Percentiles rank a stretch among this genome's conserved stretches.
These are phyloP conservation scores for Herpetotheres cachinnans DNA, from an alignment of 2,113 vertebrate species.

Conservation along the genomic window DNA sequence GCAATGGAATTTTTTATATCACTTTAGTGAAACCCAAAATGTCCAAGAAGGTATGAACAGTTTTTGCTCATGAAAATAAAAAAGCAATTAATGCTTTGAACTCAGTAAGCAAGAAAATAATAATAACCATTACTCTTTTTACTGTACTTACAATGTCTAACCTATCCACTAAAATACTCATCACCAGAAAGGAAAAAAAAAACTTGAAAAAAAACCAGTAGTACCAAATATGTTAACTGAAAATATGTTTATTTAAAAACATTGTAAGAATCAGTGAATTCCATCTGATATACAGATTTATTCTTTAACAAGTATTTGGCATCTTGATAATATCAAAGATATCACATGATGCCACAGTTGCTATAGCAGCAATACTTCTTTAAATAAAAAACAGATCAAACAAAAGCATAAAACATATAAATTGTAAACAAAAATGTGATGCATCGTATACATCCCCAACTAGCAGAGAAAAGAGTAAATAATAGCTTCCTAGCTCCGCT, in stretches of 20 bases:
- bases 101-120: neutral
- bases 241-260: conserved; percentile 38
- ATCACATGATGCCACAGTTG: conserved; percentile 68
- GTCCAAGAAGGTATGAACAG: neutral
- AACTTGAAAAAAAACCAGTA: neutral
- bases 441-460: neutral
- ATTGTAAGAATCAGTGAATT: conserved; percentile 7
- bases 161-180: conserved; percentile 15
- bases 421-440: conserved; percentile 59
- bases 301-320: conserved; percentile 62
- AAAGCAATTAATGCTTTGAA: conserved; percentile 27
- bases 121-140: conserved; percentile 23
- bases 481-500: neutral
- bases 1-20: neutral
- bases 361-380: conserved; percentile 73
- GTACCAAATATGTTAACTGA: neutral
- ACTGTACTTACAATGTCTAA: conserved; percentile 12
- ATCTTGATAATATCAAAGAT: conserved; percentile 58
- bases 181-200: neutral
- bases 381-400: conserved; percentile 69
- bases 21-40: neutral
- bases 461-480: neutral
- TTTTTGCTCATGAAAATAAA: neutral
- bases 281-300: neutral
- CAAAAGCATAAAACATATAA: conserved; percentile 61